These are phyloP conservation scores for Phortica variegata DNA, from an alignment of 1,140 invertebrate species.

Conservation along the genomic window DNA sequence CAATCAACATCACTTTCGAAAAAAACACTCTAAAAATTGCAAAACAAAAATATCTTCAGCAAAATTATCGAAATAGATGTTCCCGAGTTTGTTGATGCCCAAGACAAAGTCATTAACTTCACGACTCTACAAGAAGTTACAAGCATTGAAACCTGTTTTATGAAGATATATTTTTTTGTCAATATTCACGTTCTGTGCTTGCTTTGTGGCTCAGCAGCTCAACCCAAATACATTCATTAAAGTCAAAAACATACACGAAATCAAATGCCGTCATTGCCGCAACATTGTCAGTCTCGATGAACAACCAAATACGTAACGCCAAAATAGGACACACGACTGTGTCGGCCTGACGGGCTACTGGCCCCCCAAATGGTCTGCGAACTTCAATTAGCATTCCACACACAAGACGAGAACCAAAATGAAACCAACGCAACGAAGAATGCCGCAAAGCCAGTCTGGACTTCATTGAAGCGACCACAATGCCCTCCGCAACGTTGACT, in stretches of 20 bases:
- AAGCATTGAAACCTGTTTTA: background rate
- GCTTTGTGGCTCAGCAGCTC: too few species aligned
- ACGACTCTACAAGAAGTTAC: background rate
- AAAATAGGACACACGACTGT: conserved; percentile 22
- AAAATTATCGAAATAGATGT: background rate
- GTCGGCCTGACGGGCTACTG: background rate
- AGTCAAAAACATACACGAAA: conserved; percentile 9
- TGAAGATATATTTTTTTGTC: background rate
- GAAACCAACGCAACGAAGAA: too few species aligned
- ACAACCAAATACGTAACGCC: conserved; percentile 46
- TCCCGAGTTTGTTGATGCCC: background rate
- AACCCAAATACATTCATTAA: conserved; percentile 43
- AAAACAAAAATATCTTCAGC: background rate
- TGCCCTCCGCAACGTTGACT: too few species aligned
- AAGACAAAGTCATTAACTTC: background rate
- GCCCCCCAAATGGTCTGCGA: background rate
- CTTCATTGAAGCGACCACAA: too few species aligned
- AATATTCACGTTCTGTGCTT: conserved; percentile 18
- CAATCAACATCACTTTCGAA: too few species aligned
- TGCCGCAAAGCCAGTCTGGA: too few species aligned
- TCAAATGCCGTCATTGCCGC: conserved; percentile 1
- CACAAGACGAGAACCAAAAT: too few species aligned
- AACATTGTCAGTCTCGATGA: background rate
- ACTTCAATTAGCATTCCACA: background rate
- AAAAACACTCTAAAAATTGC: conserved; percentile 8